Percentiles rank a stretch among this genome's conserved stretches.
Conservation (phyloP, 2,797 vertebrate species). For the Atherinosoma microstoma region DNA sequence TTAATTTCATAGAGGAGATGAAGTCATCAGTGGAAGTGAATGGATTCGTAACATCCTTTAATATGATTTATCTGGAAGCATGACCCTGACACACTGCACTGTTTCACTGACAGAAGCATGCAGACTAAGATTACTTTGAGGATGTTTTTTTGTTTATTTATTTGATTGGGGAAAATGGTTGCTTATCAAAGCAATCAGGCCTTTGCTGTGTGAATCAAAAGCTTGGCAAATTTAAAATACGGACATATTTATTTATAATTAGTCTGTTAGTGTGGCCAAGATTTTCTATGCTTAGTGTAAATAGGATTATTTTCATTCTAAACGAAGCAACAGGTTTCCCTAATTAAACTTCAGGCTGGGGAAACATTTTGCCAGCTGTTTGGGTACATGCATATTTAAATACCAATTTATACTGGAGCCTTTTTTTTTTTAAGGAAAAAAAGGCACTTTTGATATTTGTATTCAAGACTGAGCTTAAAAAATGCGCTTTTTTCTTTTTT, state of each 20-base stretch:
- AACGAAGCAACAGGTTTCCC: neutral
- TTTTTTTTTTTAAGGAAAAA: conserved; percentile 41
- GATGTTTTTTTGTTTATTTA: neutral
- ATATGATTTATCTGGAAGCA: conserved; percentile 18
- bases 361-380: conserved; percentile 21
- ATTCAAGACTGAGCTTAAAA: conserved; percentile 48
- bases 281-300: neutral
- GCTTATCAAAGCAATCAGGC: neutral
- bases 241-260: neutral
- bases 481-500: conserved; percentile 19
- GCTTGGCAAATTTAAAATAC: neutral
- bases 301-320: conserved; percentile 6
- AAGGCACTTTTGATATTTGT: conserved; percentile 59
- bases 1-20: conserved; percentile 5
- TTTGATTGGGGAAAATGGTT: neutral
- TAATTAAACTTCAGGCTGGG: conserved; percentile 17
- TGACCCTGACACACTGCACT: neutral
- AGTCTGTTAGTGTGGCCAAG: neutral
- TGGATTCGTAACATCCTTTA: conserved; percentile 3
- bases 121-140: neutral
- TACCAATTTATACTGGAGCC: conserved; percentile 41
- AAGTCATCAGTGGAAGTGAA: neutral
- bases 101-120: conserved; percentile 6
- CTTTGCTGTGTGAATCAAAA: conserved; percentile 15
- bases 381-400: conserved; percentile 38